These are phyloP conservation scores for Chamaedrilus cognettii DNA, from an alignment of 2,888 invertebrate species.

Conservation along the genomic window DNA sequence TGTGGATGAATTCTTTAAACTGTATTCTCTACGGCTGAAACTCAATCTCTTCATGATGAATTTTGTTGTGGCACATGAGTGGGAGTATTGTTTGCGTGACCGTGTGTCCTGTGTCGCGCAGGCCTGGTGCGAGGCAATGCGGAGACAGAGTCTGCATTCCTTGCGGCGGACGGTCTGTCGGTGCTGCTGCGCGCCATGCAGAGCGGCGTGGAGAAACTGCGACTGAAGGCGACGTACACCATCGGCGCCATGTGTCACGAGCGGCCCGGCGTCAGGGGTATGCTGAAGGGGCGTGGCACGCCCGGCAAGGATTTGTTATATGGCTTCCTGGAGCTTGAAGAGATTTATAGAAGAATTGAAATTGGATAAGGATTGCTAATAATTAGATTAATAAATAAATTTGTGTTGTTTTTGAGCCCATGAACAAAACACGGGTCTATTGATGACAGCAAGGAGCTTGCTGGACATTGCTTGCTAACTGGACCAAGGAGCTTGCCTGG, in stretches of 20 bases:
- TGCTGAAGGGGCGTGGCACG: no score
- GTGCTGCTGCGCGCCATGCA: constrained; percentile 68
- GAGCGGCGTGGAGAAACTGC: constrained; percentile 65
- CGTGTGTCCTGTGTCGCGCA: constrained; percentile 51
- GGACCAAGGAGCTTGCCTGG: no score
- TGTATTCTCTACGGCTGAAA: neutral
- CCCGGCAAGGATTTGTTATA: no score
- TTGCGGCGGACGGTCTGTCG: constrained; percentile 70
- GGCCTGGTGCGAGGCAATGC: constrained; percentile 70
- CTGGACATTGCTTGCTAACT: no score
- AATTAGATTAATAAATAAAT: neutral
- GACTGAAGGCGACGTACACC: constrained; percentile 76
- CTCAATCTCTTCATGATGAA: neutral
- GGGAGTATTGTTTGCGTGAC: neutral
- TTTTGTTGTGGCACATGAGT: neutral
- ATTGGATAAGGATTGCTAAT: neutral
- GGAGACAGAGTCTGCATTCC: constrained; percentile 67
- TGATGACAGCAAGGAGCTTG: no score
- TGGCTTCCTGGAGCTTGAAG: no score
- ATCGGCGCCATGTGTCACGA: constrained; percentile 67
- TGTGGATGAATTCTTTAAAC: no score
- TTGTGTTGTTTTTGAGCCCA: neutral
- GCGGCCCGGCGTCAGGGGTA: constrained; percentile 66
- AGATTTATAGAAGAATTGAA: no score
- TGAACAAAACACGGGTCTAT: no score